Evolutionary conservation across 2,888 invertebrate species (phyloP), one percentile per base, ranked within the genome.

Genomic region (Chrysolina americana): DNA sequence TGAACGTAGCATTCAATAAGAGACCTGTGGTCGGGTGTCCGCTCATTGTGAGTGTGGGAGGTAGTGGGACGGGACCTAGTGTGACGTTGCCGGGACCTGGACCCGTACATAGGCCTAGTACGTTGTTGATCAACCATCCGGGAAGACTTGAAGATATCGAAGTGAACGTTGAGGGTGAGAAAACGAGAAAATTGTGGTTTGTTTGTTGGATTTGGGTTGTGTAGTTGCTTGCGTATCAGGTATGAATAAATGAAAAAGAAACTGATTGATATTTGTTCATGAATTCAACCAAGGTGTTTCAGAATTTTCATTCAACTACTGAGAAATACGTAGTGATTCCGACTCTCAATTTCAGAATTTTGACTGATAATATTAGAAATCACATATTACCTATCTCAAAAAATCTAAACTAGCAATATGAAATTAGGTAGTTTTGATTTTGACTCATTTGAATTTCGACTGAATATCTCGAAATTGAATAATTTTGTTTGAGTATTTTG

Each of bases 1-100:
- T 99, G 82, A 97, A 97, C 89, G 98, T 99, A 77, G 97, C 97
- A 75, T 99, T 99, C 89, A 99, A 99, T 89, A 97, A 98, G 89
- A 93, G 95, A 87, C 91, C 94, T 65, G 93, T 95, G 23, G 93
- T 94, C 69, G 97, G 97, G 76, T 97, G 97, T 87, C 98, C 98
- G n/a, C 94, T 98, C 79, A 92, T 95, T 79, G 96, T 97, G 53
- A 92, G 93, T 83, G 95, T 98, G 48, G 90, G 89, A 71, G 93
- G 93, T 63, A 92, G 92, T 71, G 89, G 90, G 17, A 88, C 90
- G 56, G 93, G 93, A 17, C 93, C 94, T 0, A 91, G 93, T 77
- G 94, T 94, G 4, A 93, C 93, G 0, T 88, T 94, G 64, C 93
- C 93, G 0, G 93, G 94, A 4, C 94, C 94, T 0, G 93, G 93